Evolutionary conservation across 2,888 invertebrate genomes (phyloP).

Genomic region (Itoplectis maculator): DNA sequence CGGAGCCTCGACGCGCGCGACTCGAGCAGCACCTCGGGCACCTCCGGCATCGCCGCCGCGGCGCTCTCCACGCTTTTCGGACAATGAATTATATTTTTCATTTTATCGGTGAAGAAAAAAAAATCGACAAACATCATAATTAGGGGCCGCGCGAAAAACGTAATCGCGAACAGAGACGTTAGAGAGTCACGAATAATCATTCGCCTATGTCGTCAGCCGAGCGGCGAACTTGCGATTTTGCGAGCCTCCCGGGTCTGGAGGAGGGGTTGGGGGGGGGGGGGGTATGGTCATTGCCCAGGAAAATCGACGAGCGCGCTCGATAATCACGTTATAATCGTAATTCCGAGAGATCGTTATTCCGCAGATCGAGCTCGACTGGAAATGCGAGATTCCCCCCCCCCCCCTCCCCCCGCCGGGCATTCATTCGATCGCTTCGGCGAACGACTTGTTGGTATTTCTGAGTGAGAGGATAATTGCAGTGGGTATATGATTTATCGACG

Average conservation of each 20-base stretch:
- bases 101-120: background rate
- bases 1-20: constrained; percentile 39
- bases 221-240: too few species aligned
- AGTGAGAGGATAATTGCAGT: constrained; percentile 12
- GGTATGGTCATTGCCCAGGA: too few species aligned
- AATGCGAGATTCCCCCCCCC: too few species aligned
- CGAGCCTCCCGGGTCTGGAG: too few species aligned
- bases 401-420: too few species aligned
- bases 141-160: background rate
- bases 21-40: constrained; percentile 26
- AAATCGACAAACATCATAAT: background rate
- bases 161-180: constrained; percentile 70
- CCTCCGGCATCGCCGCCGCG: constrained; percentile 24
- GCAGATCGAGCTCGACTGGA: too few species aligned
- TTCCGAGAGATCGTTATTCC: too few species aligned
- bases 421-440: too few species aligned
- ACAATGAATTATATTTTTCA: background rate
- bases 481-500: constrained; percentile 8
- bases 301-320: background rate
- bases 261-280: too few species aligned
- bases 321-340: too few species aligned
- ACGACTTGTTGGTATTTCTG: background rate
- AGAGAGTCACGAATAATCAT: too few species aligned
- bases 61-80: constrained; percentile 33
- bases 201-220: too few species aligned